Evolutionary conservation across 2,113 vertebrate species (phyloP).

Genomic region (Salminus brasiliensis): DNA sequence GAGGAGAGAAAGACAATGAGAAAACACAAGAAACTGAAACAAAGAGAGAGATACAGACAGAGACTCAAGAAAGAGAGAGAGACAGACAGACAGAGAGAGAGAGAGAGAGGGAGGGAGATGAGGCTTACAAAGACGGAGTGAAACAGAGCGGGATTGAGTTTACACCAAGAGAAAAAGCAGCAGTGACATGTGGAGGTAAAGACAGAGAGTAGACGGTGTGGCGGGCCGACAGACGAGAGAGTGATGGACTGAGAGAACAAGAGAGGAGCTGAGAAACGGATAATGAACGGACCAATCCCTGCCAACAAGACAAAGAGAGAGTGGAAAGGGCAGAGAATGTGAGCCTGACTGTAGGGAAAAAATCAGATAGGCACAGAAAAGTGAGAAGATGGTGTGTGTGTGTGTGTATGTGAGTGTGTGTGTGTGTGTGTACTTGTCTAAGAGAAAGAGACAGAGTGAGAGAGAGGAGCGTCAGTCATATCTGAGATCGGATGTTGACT

Average conservation of each 20-base stretch:
- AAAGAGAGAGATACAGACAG: too few species aligned
- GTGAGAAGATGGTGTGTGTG: not conserved
- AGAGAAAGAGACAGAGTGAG: too few species aligned
- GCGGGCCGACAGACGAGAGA: not conserved
- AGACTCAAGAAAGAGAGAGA: too few species aligned
- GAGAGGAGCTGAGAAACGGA: not conserved
- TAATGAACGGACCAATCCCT: slow-evolving; percentile 2
- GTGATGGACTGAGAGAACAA: not conserved
- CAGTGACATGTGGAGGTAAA: not conserved
- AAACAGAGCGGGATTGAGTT: not conserved
- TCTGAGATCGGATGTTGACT: too few species aligned
- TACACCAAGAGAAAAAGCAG: not conserved
- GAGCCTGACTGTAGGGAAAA: not conserved
- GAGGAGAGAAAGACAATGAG: too few species aligned
- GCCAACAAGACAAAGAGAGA: not conserved
- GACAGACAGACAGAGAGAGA: not conserved
- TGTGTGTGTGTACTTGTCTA: not conserved
- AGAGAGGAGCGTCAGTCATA: too few species aligned
- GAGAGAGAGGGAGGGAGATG: not conserved
- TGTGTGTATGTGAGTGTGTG: not conserved
- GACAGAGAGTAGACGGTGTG: not conserved
- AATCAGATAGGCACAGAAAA: not conserved
- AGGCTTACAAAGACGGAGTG: not conserved
- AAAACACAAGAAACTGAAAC: too few species aligned
- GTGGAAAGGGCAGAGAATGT: not conserved